Percentiles rank a stretch among this genome's conserved stretches.
Conservation (phyloP, 2,797 vertebrate genomes). For the Channa striata region DNA sequence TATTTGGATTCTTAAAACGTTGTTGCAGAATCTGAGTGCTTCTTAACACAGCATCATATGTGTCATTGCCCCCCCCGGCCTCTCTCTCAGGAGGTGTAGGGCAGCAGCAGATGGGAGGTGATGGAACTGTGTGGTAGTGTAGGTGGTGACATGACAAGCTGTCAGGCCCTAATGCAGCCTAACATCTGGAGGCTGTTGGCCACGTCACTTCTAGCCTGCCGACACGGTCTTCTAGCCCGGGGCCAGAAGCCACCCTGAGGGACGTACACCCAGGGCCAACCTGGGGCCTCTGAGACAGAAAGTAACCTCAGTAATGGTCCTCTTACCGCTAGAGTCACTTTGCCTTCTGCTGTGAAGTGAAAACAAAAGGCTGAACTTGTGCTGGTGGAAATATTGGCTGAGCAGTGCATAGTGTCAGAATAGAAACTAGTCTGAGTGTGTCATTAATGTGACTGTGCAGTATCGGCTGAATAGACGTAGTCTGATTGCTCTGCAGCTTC, state of each 20-base stretch:
- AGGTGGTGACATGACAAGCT: constrained; percentile 81
- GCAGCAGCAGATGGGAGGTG: constrained; percentile 82
- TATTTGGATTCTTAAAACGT: neutral
- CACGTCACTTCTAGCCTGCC: constrained; percentile 66
- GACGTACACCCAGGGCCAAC: constrained; percentile 44
- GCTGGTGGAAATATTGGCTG: neutral
- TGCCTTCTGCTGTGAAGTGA: constrained; percentile 3
- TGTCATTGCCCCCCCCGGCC: neutral
- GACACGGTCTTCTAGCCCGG: constrained; percentile 68
- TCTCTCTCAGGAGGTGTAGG: constrained; percentile 66
- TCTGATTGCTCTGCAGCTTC: constrained; percentile 21
- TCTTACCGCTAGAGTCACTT: constrained; percentile 21
- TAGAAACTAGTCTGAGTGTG: constrained; percentile 12
- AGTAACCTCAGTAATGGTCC: constrained; percentile 8
- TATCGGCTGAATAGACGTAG: constrained; percentile 8
- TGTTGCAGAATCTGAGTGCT: neutral
- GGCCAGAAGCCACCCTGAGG: constrained; percentile 65
- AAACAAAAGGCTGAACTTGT: neutral
- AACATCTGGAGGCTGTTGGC: constrained; percentile 85
- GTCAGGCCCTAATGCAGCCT: constrained; percentile 82
- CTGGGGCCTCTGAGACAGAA: constrained; percentile 31
- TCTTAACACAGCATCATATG: too few relatives aligned
- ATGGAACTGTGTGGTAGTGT: constrained; percentile 79
- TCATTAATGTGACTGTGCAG: neutral
- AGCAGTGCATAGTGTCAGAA: constrained; percentile 16